Percentiles rank a stretch among this genome's conserved stretches.
Conservation (phyloP, 2,888 invertebrate species). For the Lasius fuliginosus region DNA sequence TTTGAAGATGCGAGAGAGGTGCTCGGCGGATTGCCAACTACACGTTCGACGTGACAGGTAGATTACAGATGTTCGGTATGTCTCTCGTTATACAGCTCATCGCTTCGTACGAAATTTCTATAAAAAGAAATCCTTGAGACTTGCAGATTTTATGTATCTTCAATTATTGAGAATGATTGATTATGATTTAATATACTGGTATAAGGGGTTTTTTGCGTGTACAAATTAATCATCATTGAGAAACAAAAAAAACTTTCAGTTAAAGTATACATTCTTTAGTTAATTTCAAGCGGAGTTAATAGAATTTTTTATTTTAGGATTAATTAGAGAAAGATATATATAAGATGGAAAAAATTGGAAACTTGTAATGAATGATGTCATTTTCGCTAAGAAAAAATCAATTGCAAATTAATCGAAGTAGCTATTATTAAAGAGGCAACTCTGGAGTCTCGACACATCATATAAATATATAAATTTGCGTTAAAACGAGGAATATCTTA, state of each 20-base stretch:
- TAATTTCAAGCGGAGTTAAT: no score
- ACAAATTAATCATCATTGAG: no score
- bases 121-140: constrained; percentile 29
- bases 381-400: background rate
- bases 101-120: constrained; percentile 1
- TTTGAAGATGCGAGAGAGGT: background rate
- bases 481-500: background rate
- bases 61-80: background rate
- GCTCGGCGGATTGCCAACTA: constrained; percentile 3
- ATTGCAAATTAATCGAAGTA: background rate
- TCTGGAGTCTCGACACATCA: background rate
- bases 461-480: background rate
- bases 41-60: background rate
- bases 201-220: background rate
- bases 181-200: background rate
- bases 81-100: background rate
- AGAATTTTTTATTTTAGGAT: background rate
- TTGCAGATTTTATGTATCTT: background rate
- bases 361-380: background rate
- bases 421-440: background rate
- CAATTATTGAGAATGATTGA: background rate
- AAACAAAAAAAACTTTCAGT: no score
- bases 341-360: background rate
- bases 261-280: no score
- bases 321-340: background rate